Evolutionary conservation across 2,113 vertebrate species (phyloP).

Genomic region (Pica pica): DNA sequence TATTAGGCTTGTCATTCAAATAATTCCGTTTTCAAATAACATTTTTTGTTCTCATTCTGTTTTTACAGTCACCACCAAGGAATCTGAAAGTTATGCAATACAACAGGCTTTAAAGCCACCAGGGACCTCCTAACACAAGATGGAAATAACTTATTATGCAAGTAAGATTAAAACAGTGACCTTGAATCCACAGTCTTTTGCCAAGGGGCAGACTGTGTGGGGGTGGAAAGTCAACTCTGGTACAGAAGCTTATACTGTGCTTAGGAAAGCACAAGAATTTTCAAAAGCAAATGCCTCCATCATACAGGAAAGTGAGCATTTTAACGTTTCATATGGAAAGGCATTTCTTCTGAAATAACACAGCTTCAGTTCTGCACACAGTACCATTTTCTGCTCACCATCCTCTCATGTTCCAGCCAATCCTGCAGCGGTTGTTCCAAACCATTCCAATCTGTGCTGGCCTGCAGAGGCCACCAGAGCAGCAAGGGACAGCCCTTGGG

Average conservation of each 20-base stretch:
- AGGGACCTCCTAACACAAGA: conserved; percentile 2
- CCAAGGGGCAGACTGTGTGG: neutral
- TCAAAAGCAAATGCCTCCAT: neutral
- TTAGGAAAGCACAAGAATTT: neutral
- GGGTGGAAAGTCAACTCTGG: neutral
- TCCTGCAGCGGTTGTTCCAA: neutral
- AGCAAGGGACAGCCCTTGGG: neutral
- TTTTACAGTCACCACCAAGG: conserved; percentile 34
- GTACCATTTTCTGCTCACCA: neutral
- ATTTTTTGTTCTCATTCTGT: conserved; percentile 24
- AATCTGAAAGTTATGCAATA: conserved; percentile 43
- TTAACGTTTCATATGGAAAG: neutral
- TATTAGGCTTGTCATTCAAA: neutral
- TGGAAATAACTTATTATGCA: conserved; percentile 47
- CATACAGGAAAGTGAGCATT: neutral
- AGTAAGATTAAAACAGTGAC: conserved; percentile 41
- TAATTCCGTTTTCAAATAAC: neutral
- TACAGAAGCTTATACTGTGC: neutral
- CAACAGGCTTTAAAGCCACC: neutral
- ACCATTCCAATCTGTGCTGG: neutral
- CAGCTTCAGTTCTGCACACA: neutral
- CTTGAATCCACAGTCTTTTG: conserved; percentile 16
- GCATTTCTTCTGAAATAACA: neutral
- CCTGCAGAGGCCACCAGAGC: conserved; percentile 16
- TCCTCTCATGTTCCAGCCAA: neutral